Percentiles rank a stretch among this genome's conserved stretches.
phyloP scores from a whole-genome alignment of 2,888 invertebrate genomes.

The Lasioglossum leucozonium region DNA sequence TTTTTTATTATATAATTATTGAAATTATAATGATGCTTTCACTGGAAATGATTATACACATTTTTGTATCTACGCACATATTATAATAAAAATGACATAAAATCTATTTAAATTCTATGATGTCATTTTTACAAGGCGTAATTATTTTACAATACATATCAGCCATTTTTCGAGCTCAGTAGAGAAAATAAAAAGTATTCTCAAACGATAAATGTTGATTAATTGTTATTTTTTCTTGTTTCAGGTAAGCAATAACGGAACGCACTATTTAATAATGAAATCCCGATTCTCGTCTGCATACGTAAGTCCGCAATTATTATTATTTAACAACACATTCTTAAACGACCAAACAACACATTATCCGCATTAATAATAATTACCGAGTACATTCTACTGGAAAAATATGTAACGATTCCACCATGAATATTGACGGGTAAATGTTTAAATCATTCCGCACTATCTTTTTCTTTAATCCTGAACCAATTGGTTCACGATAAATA shows the following conservation, averaged over 20 bases:
- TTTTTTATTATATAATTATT: too few species aligned
- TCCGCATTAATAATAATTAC: neutral
- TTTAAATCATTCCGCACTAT: neutral
- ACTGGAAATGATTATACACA: too few species aligned
- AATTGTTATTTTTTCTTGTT: neutral
- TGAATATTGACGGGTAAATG: neutral
- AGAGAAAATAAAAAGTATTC: neutral
- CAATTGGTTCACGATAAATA: neutral
- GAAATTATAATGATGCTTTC: too few species aligned
- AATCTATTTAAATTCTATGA: too few species aligned
- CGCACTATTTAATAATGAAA: neutral
- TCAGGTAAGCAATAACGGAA: neutral
- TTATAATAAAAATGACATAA: too few species aligned
- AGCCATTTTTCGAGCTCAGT: too few species aligned
- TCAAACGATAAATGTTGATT: neutral
- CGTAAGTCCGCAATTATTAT: neutral
- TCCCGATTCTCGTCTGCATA: neutral
- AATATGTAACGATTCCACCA: neutral
- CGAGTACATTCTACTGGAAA: neutral
- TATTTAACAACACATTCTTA: neutral
- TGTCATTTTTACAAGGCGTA: too few species aligned
- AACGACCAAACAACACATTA: too few species aligned
- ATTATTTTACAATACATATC: too few species aligned
- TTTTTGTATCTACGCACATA: too few species aligned
- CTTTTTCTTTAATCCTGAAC: neutral